Conservation (phyloP, 2,888 invertebrate genomes). For the Oscheius sp. region DNA sequence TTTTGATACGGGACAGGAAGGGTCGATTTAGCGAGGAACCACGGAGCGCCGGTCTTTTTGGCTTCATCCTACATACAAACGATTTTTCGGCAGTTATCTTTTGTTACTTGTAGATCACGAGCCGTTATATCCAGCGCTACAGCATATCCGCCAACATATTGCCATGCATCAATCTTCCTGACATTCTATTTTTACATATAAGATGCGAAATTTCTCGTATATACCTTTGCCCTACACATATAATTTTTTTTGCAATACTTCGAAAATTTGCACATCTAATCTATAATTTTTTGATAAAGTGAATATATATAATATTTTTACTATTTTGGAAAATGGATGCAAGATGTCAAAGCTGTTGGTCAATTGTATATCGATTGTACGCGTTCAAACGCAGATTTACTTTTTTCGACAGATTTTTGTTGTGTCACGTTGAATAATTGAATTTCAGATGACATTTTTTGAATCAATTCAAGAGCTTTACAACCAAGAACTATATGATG, state of each 20-base stretch:
- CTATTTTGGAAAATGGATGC: not conserved
- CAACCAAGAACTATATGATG: slow-evolving; percentile 25
- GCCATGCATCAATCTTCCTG: slow-evolving; percentile 50
- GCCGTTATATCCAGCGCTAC: slow-evolving; percentile 83
- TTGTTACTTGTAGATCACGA: slow-evolving; percentile 75
- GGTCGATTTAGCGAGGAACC: slow-evolving; percentile 84
- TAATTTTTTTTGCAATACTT: slow-evolving; percentile 57
- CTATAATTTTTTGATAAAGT: no score
- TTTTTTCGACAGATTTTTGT: not conserved
- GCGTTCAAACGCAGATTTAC: not conserved
- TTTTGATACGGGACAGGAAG: slow-evolving; percentile 82
- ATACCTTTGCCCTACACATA: slow-evolving; percentile 75
- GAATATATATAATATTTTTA: not conserved
- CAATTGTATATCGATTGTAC: not conserved
- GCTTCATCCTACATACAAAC: slow-evolving; percentile 72
- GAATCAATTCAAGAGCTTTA: slow-evolving; percentile 21
- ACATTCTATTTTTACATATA: no score
- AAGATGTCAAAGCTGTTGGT: no score
- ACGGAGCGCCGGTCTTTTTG: slow-evolving; percentile 80
- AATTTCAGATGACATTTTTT: slow-evolving; percentile 8
- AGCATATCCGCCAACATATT: slow-evolving; percentile 67
- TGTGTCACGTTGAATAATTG: not conserved
- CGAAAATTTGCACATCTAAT: slow-evolving; percentile 28
- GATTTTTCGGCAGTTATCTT: not conserved
- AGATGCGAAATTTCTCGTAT: no score